Percentiles rank a stretch among this genome's conserved stretches.
These are phyloP conservation scores for Stenopsyche tienmushanensis DNA, from an alignment of 1,140 invertebrate genomes.

Conservation along the genomic window DNA sequence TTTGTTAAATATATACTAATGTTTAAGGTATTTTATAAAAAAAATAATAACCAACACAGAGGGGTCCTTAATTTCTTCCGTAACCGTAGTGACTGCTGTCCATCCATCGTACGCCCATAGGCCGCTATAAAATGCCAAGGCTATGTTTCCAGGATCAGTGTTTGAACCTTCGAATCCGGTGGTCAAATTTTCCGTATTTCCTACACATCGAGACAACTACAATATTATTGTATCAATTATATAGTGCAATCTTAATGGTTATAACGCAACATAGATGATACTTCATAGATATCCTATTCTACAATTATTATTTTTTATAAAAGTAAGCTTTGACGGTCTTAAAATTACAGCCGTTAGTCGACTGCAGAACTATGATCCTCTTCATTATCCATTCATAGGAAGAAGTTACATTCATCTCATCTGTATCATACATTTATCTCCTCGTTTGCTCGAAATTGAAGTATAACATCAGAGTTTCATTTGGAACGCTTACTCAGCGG, in stretches of 20 bases:
- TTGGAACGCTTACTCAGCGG: too few relatives aligned
- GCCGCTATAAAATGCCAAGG: conserved; percentile 90
- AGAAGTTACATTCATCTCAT: too few relatives aligned
- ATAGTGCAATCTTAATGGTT: neutral
- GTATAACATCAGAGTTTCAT: too few relatives aligned
- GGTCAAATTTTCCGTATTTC: conserved; percentile 68
- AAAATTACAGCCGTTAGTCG: too few relatives aligned
- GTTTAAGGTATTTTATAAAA: neutral
- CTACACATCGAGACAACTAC: conserved; percentile 41
- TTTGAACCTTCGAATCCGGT: conserved; percentile 78
- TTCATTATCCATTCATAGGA: too few relatives aligned
- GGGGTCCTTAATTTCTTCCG: conserved; percentile 90
- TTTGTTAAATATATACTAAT: too few relatives aligned
- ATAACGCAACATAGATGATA: conserved; percentile 14
- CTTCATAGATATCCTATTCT: conserved; percentile 20
- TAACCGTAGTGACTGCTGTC: conserved; percentile 87
- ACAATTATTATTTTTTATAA: too few relatives aligned
- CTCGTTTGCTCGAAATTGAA: too few relatives aligned
- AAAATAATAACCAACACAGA: conserved; percentile 62
- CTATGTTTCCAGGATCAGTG: conserved; percentile 69
- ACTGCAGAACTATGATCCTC: too few relatives aligned
- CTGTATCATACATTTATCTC: too few relatives aligned
- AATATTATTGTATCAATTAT: neutral
- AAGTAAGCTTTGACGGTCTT: too few relatives aligned
- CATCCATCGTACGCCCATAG: conserved; percentile 96